phyloP scores from a whole-genome alignment of 2,113 vertebrate species.

The Tretioscincus oriximinensis region DNA sequence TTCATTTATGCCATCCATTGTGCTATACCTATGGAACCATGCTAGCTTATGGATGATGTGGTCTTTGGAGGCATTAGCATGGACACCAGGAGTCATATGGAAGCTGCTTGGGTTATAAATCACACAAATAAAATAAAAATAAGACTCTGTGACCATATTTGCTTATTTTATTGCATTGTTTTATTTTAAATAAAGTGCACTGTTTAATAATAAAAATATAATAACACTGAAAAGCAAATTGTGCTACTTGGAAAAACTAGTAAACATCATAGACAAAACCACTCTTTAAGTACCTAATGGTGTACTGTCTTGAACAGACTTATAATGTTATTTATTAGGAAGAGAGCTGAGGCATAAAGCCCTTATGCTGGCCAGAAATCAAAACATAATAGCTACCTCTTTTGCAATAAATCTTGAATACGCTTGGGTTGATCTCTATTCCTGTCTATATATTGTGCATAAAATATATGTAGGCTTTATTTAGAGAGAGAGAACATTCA shows the following conservation, averaged over 20 bases:
- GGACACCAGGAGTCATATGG: neutral
- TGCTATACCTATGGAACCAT: too few species aligned
- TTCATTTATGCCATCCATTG: neutral
- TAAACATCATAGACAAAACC: neutral
- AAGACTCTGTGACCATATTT: neutral
- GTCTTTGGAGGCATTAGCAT: neutral
- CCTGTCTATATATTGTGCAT: slow-evolving; percentile 20
- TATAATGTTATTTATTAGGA: slow-evolving; percentile 20
- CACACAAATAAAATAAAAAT: slow-evolving; percentile 4
- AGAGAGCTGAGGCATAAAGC: slow-evolving; percentile 21
- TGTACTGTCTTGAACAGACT: slow-evolving; percentile 33
- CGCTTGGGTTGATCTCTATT: slow-evolving; percentile 33
- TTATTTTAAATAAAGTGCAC: neutral
- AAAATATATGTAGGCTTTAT: slow-evolving; percentile 48
- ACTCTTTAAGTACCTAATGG: slow-evolving; percentile 10
- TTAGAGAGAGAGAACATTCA: slow-evolving; percentile 18
- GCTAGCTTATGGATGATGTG: neutral
- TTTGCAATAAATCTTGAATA: slow-evolving; percentile 45
- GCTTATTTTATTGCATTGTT: neutral
- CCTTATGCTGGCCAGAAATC: slow-evolving; percentile 42
- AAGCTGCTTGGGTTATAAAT: slow-evolving; percentile 14
- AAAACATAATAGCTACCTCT: slow-evolving; percentile 37
- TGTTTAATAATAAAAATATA: slow-evolving; percentile 17
- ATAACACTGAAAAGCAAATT: slow-evolving; percentile 16
- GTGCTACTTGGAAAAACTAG: neutral